Evolutionary conservation across 2,113 vertebrate species (phyloP), one percentile per base, ranked within the genome.

Genomic region (Saccopteryx leptura): DNA sequence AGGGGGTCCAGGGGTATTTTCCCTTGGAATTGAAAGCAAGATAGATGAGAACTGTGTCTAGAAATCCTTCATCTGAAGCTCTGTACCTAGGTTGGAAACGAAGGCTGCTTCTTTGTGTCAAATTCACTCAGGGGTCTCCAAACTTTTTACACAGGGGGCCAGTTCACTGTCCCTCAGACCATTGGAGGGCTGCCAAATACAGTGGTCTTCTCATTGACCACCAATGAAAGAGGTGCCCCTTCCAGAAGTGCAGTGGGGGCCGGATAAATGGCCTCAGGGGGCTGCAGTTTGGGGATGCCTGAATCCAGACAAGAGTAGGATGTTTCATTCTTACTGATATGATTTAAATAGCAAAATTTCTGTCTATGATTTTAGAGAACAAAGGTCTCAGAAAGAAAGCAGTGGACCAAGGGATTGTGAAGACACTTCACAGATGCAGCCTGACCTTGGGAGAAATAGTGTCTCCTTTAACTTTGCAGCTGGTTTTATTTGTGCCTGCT

Each of bases 341-440:
- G 7, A 85, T 88, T 88, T 71, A 90, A 90, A 93, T 9, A 91
- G 58, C 18, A 69, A 23, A 4, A 28, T 88, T 66, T 88, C 28
- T 28, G 56, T 74, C 58, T 58, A 23, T 26, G 9, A 96, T 24
- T 81, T 80, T 65, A 75, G 48, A 90, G 56, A 81, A 39, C 4
- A 85, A 58, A 1, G 24, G 58, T 88, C 21, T 71, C 39, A 90
- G 31, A 23, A 54, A 74, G 66, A 75, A 23, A 60, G 23, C 15
- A 83, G 11, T n/a, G 65, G 54, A 58, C 60, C 76, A 85, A 86
- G 21, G 31, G 9, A 33, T 26, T 74, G 33, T 65, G 26, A 76
- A 24, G 84, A 78, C 19, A 65, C 56, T 60, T 91, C 31, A 76
- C 28, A 72, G 39, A 17, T 33, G 31, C 21, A 33, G 63, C 54